Evolutionary conservation across 1,140 invertebrate genomes (phyloP).

Genomic region (Aphelenchoides besseyi): DNA sequence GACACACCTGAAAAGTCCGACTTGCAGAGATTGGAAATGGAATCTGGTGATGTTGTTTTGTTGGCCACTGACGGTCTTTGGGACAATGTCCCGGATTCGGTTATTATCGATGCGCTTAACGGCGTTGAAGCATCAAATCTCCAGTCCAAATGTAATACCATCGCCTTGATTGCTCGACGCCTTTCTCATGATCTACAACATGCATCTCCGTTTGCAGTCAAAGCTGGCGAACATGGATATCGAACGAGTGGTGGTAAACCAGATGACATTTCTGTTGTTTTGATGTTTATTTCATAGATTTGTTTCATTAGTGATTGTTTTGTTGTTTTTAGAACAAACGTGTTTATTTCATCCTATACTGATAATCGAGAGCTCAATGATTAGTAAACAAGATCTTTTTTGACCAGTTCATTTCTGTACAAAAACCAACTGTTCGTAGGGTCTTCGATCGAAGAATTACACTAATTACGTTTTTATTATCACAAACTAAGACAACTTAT

Average conservation of each 20-base stretch:
- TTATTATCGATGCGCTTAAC: slow-evolving; percentile 74
- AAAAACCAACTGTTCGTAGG: too few relatives aligned
- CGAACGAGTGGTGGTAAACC: slow-evolving; percentile 68
- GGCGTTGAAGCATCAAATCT: slow-evolving; percentile 63
- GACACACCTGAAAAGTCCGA: slow-evolving; percentile 82
- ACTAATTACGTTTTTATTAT: too few relatives aligned
- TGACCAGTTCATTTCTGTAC: too few relatives aligned
- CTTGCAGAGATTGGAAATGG: slow-evolving; percentile 80
- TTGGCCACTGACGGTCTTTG: slow-evolving; percentile 95
- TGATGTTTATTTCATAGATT: slow-evolving; percentile 64
- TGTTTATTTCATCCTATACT: not conserved
- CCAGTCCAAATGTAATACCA: slow-evolving; percentile 84
- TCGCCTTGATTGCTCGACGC: slow-evolving; percentile 86
- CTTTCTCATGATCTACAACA: slow-evolving; percentile 88
- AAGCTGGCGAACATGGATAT: slow-evolving; percentile 85
- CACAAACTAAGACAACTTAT: too few relatives aligned
- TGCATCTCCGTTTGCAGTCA: slow-evolving; percentile 89
- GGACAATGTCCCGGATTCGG: slow-evolving; percentile 87
- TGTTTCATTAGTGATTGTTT: not conserved
- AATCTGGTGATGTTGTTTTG: slow-evolving; percentile 89
- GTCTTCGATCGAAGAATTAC: too few relatives aligned
- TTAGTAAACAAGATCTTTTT: slow-evolving; percentile 3
- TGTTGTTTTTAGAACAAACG: slow-evolving; percentile 19
- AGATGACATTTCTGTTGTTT: slow-evolving; percentile 91
- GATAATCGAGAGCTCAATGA: not conserved